A percentile compares a stretch with the other conserved stretches of the same genome.
Evolutionary conservation across 1,140 invertebrate species (phyloP).

Genomic region (Psix sp.): DNA sequence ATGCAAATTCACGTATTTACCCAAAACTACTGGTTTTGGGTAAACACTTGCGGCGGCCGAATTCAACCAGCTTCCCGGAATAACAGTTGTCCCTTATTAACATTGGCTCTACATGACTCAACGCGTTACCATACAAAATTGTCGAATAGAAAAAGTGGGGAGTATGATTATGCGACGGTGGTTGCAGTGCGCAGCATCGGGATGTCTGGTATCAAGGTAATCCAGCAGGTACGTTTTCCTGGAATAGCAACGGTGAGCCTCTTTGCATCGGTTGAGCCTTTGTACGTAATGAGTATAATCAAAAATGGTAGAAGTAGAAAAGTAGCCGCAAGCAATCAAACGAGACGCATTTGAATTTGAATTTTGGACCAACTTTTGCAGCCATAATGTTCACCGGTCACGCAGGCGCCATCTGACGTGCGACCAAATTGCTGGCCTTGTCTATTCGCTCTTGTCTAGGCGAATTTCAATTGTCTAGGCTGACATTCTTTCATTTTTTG

Average conservation of each 20-base stretch:
- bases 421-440: slow-evolving; percentile 65
- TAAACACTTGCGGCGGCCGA: too few relatives aligned
- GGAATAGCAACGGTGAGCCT: slow-evolving; percentile 61
- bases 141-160: slow-evolving; percentile 38
- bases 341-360: slow-evolving; percentile 71
- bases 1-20: not conserved
- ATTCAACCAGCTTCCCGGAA: slow-evolving; percentile 34
- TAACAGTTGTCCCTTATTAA: slow-evolving; percentile 47
- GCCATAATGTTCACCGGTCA: slow-evolving; percentile 70
- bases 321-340: slow-evolving; percentile 68
- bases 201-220: slow-evolving; percentile 50
- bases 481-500: slow-evolving; percentile 2
- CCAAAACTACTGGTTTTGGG: not conserved
- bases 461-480: slow-evolving; percentile 31
- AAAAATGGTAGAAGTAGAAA: slow-evolving; percentile 70
- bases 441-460: slow-evolving; percentile 39
- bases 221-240: slow-evolving; percentile 61
- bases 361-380: slow-evolving; percentile 59
- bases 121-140: slow-evolving; percentile 33
- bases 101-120: slow-evolving; percentile 45
- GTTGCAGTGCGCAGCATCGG: slow-evolving; percentile 31
- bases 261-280: slow-evolving; percentile 32
- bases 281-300: slow-evolving; percentile 73
- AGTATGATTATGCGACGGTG: slow-evolving; percentile 33
- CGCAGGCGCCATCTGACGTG: slow-evolving; percentile 72